phyloP scores from a whole-genome alignment of 1,140 invertebrate species.

The Zophobas morio region DNA sequence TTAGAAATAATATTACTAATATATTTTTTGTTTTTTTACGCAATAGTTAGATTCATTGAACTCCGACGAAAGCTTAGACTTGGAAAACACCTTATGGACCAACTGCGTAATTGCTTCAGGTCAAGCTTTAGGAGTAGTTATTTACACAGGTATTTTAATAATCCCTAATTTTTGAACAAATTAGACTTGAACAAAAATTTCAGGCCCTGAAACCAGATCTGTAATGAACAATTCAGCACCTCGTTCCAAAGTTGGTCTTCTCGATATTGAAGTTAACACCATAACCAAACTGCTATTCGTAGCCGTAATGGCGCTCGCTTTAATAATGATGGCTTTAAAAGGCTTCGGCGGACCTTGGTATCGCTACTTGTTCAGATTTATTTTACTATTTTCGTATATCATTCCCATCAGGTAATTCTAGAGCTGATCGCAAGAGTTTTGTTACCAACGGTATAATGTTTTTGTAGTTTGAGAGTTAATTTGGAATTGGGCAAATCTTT shows the following conservation, averaged over 20 bases:
- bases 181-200: slow-evolving; percentile 21
- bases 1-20: not conserved
- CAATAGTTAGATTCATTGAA: slow-evolving; percentile 73
- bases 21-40: slow-evolving; percentile 44
- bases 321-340: slow-evolving; percentile 97
- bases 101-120: slow-evolving; percentile 99
- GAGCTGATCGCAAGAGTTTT: not conserved
- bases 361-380: slow-evolving; percentile 95
- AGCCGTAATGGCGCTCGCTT: slow-evolving; percentile 90
- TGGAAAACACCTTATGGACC: slow-evolving; percentile 99
- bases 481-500: slow-evolving; percentile 98
- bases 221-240: slow-evolving; percentile 99
- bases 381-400: slow-evolving; percentile 98
- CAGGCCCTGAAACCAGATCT: slow-evolving; percentile 92
- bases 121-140: slow-evolving; percentile 93
- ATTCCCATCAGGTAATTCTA: slow-evolving; percentile 91
- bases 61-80: slow-evolving; percentile 86
- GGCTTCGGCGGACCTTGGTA: slow-evolving; percentile 98
- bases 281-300: slow-evolving; percentile 96
- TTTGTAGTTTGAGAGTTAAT: slow-evolving; percentile 93
- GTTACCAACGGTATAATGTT: not conserved
- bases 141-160: slow-evolving; percentile 85
- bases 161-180: not conserved
- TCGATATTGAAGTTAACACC: slow-evolving; percentile 97
- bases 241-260: slow-evolving; percentile 93